These are phyloP conservation scores for Eurystomus gularis DNA, from an alignment of 2,113 vertebrate species.

Conservation along the genomic window DNA sequence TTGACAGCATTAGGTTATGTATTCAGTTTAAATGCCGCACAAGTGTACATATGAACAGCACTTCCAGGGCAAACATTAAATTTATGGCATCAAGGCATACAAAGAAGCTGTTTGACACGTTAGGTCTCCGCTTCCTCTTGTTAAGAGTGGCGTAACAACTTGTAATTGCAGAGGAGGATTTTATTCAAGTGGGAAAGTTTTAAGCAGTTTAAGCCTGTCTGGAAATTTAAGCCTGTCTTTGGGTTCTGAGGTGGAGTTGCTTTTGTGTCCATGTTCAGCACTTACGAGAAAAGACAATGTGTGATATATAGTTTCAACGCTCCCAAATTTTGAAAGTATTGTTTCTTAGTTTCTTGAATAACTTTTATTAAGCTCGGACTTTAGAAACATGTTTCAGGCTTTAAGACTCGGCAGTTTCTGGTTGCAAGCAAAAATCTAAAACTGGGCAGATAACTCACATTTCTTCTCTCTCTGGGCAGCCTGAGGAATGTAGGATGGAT, in stretches of 20 bases:
- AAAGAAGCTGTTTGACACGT: neutral
- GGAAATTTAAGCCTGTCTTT: neutral
- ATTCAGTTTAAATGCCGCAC: neutral
- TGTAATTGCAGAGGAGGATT: neutral
- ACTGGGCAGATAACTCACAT: neutral
- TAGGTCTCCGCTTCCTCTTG: neutral
- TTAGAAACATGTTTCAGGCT: neutral
- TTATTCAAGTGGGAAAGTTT: neutral
- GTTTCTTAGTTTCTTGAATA: neutral
- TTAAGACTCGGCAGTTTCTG: neutral
- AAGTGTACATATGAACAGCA: neutral
- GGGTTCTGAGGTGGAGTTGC: neutral
- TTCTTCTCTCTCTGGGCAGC: neutral
- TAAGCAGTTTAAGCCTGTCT: neutral
- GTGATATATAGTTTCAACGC: neutral
- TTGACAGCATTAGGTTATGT: neutral
- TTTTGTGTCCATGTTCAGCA: accelerated
- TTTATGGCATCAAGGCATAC: neutral
- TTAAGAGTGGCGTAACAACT: neutral
- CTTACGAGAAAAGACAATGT: neutral
- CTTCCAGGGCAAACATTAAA: neutral
- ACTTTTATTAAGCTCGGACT: neutral
- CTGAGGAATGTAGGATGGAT: neutral
- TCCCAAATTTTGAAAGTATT: neutral
- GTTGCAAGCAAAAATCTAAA: neutral